phyloP scores from a whole-genome alignment of 2,113 vertebrate genomes.

The Corythaixoides concolor region DNA sequence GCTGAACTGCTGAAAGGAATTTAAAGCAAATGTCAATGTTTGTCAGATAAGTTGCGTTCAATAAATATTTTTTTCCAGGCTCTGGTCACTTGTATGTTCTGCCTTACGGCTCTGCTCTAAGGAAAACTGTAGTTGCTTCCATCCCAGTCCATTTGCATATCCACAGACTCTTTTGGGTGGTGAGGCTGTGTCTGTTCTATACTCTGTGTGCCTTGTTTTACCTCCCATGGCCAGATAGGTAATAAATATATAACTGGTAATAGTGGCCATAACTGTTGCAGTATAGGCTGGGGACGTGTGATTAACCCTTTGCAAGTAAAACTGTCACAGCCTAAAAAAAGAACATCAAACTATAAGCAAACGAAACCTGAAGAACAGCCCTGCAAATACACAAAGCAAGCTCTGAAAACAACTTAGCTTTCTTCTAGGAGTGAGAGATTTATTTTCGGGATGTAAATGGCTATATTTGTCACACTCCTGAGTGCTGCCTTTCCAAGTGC shows the following conservation, averaged over 20 bases:
- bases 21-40: not conserved
- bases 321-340: not conserved
- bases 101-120: not conserved
- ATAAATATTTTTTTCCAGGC: not conserved
- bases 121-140: not conserved
- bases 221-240: not conserved
- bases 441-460: not conserved
- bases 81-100: fast-evolving
- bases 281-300: not conserved
- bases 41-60: not conserved
- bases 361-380: not conserved
- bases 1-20: not conserved
- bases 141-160: not conserved
- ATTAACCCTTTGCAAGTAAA: not conserved
- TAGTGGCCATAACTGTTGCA: not conserved
- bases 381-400: not conserved
- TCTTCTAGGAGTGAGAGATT: not conserved
- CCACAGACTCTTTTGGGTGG: not conserved
- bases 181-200: not conserved
- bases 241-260: not conserved
- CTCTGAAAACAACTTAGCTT: not conserved
- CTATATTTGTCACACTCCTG: not conserved
- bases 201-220: not conserved
- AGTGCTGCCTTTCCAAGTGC: not conserved
- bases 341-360: not conserved